Evolutionary conservation across 1,140 invertebrate genomes (phyloP).

Genomic region (Ceratina calcarata): DNA sequence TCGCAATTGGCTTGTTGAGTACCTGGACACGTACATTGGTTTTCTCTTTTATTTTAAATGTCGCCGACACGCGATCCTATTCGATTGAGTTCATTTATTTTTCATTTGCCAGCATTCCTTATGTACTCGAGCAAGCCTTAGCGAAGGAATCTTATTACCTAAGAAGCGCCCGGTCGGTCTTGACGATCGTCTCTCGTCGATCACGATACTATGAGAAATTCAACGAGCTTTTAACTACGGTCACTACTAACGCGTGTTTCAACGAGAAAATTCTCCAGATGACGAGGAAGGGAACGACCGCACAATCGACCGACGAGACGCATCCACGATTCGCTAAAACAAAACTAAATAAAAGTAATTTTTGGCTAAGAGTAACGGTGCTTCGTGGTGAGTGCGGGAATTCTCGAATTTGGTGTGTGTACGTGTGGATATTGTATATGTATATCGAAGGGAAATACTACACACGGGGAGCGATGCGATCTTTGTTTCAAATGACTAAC

Average conservation of each 20-base stretch:
- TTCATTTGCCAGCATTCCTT: not conserved
- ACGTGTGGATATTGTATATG: constrained; percentile 32
- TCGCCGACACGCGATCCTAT: no score
- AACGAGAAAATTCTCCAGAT: not conserved
- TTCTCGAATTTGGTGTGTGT: constrained; percentile 41
- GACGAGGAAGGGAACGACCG: not conserved
- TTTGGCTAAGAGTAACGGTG: constrained; percentile 79
- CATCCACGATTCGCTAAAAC: constrained; percentile 63
- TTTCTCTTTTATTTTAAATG: not conserved
- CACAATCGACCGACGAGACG: constrained; percentile 25
- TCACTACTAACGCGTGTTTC: no score
- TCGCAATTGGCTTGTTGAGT: constrained; percentile 33
- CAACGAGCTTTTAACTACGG: no score
- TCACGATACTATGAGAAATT: not conserved
- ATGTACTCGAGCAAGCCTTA: constrained; percentile 19
- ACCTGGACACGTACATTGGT: constrained; percentile 1
- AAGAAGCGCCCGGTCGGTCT: constrained; percentile 50
- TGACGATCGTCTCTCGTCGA: not conserved
- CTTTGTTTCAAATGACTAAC: constrained; percentile 28
- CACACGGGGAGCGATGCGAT: not conserved
- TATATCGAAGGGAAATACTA: constrained; percentile 7
- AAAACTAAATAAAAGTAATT: constrained; percentile 80
- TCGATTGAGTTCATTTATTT: not conserved
- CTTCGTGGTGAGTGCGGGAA: constrained; percentile 60
- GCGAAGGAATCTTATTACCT: constrained; percentile 56